Evolutionary conservation across 2,797 vertebrate genomes (phyloP), one percentile per base, ranked within the genome.

Genomic region (Linurgus olivaceus): DNA sequence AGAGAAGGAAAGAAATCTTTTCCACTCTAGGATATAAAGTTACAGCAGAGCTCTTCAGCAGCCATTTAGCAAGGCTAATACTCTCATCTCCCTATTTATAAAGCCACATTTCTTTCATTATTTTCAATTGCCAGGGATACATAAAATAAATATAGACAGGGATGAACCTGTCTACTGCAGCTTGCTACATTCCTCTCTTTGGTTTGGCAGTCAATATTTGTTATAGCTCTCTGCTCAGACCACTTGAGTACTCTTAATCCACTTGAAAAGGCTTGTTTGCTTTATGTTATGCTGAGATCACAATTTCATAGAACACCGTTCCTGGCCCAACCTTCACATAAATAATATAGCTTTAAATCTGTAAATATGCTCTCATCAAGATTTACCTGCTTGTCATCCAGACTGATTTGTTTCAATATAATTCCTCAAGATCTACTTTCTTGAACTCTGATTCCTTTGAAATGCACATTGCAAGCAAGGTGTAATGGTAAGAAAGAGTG

Each of bases 161-260:
- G 81, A 87, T 82, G 68, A 91, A 68, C 19, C 67, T 44, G 38
- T 70, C 48, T 92, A 61, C 63, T 86, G 65, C 44, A 74, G 54
- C 61, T 89, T 23, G 19, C 65, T 93, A 42, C 9, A 4, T 87
- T 31, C 80, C 7, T 90, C 37, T 66, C 84, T 77, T 70, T 19
- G n/a, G 65, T 80, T 91, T 89, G 61, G 81, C 65, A 95, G 92
- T 93, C 91, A 96, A 89, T 90, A 93, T 97, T 96, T 96, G 81
- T 79, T 79, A 89, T 86, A 90, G 54, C 76, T 86, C 63, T 91
- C 72, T 80, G 45, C 79, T 95, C 78, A 86, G 84, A 93, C 57
- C n/a, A 71, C 68, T 89, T 89, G 68, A 94, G 81, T 77, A 65
- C 72, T 91, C 90, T 80, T 88, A 94, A 95, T 95, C 88, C 61